Conservation (phyloP, 2,888 invertebrate species). For the Amblyjoppa proteus region DNA sequence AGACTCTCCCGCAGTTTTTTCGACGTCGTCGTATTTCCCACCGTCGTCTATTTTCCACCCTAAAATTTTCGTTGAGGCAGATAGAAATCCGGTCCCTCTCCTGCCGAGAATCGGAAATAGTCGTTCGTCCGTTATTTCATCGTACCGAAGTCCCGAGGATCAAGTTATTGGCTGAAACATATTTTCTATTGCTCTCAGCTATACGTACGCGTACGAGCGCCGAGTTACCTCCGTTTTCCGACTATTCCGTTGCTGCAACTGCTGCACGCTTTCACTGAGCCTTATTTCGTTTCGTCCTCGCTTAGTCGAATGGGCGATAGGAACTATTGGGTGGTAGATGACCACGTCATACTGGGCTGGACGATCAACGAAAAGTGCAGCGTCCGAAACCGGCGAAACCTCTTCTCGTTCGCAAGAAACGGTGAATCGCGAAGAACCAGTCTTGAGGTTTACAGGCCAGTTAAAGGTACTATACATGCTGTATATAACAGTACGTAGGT, state of each 20-base stretch:
- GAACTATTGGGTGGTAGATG: conserved; percentile 23
- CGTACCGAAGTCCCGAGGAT: conserved; percentile 19
- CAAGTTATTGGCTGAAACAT: conserved; percentile 41
- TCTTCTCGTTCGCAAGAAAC: conserved; percentile 13
- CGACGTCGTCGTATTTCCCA: background rate
- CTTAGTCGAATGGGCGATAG: conserved; percentile 24
- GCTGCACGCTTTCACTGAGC: conserved; percentile 11
- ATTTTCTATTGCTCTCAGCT: conserved; percentile 32
- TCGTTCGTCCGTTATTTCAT: conserved; percentile 33
- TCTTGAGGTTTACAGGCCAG: conserved; percentile 46
- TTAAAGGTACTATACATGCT: conserved; percentile 3
- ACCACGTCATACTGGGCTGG: conserved; percentile 32
- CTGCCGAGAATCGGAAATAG: conserved; percentile 10
- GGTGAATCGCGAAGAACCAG: conserved; percentile 45
- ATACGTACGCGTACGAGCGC: conserved; percentile 12
- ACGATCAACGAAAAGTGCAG: conserved; percentile 50
- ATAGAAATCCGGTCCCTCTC: background rate
- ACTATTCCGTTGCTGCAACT: background rate
- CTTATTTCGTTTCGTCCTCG: conserved; percentile 33
- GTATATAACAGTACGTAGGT: conserved; percentile 22
- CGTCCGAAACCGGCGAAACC: conserved; percentile 23
- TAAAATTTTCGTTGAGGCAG: background rate
- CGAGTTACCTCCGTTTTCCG: conserved; percentile 9
- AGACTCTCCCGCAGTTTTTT: background rate
- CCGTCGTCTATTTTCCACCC: background rate